Evolutionary conservation across 1,140 invertebrate species (phyloP), one percentile per base, ranked within the genome.

Genomic region (Melipona quadrifasciata): DNA sequence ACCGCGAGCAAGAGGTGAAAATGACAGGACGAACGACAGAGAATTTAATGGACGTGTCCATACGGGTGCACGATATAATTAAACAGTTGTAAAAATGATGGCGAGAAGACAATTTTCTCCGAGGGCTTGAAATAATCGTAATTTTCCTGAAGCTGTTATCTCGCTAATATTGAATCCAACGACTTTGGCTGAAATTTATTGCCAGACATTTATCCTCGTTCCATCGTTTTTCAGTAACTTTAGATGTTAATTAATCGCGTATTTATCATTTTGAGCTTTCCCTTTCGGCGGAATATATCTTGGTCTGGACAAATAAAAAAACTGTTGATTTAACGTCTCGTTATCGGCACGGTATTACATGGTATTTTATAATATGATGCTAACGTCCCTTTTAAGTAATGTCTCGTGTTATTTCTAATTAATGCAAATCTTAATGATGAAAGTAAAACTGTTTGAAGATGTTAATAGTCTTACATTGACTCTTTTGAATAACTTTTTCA

Each of bases 121-220:
- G 10, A 1, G 6, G 5, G 16, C 17, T 21, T 34, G 27, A 31
- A 27, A n/a, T 11, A 80, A 51, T 80, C 58, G 39, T 78, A 64
- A 79, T 67, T 27, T 31, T 31, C 11, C 51, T 16, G 5, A 27
- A 39, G 58, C 5, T n/a, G 72, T 68, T 79, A 84, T 72, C 4
- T 21, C 31, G 24, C 8, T 53, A 11, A 39, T 19, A 31, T 12
- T 12, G 11, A 31, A 68, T 21, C 67, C 67, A 24, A 24, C 11
- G 34, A 34, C 24, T 65, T n/a, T 61, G 58, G n/a, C 34, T 67
- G 31, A 76, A 77, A 84, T 80, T 88, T 80, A 71, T 83, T 67
- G 19, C 19, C 53, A 83, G 72, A 85, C 53, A 64, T 58, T 55
- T 39, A 16, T 4, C 39, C 12, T 4, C 0, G 24, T 53, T 67